Conservation (phyloP, 2,888 invertebrate species). For the Pilophorus perplexus region DNA sequence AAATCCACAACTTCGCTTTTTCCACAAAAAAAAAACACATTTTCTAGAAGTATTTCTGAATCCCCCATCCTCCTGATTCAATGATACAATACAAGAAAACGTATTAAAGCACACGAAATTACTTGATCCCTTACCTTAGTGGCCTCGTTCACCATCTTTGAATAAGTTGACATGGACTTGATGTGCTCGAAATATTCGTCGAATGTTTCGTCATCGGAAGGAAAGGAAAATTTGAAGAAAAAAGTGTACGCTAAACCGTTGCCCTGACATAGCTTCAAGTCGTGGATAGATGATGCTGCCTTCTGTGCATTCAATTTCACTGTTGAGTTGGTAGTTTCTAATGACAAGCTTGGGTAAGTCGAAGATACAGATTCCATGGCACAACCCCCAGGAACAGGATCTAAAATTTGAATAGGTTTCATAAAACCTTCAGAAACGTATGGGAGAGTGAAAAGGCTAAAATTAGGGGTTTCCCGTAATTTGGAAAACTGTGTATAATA, state of each 20-base stretch:
- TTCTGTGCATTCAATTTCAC: constrained; percentile 1
- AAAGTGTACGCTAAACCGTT: constrained; percentile 10
- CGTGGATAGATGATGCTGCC: neutral
- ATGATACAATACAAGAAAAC: too few relatives aligned
- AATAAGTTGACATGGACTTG: neutral
- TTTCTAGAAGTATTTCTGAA: too few relatives aligned
- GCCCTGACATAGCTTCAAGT: neutral
- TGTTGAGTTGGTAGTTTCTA: neutral
- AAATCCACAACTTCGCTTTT: too few relatives aligned
- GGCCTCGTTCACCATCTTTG: neutral
- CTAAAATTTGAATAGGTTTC: too few relatives aligned
- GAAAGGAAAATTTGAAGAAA: constrained; percentile 16
- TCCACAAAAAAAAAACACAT: too few relatives aligned
- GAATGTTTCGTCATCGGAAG: neutral
- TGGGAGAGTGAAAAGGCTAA: too few relatives aligned
- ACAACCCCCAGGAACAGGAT: constrained; percentile 15
- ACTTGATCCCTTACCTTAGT: constrained; percentile 2
- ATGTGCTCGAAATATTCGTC: neutral
- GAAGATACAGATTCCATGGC: constrained; percentile 1
- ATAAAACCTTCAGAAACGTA: too few relatives aligned
- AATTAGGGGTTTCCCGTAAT: too few relatives aligned
- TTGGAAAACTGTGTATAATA: too few relatives aligned
- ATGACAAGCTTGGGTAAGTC: neutral
- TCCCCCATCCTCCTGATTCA: too few relatives aligned
- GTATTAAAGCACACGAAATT: too few relatives aligned